Conservation (phyloP, 2,888 invertebrate species). For the Ormyrus labotus region DNA sequence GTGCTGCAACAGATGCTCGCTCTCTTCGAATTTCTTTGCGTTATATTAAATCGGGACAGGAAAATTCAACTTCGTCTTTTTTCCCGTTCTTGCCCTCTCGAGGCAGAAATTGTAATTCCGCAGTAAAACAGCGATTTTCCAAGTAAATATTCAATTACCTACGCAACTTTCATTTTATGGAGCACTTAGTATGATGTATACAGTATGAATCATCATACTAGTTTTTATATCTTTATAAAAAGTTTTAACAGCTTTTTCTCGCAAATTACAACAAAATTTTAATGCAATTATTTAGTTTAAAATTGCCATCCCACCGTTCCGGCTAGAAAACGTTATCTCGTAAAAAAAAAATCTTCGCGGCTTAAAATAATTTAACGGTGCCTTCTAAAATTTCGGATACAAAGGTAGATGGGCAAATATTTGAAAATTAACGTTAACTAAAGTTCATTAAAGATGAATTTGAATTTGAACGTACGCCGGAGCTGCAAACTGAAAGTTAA, state of each 20-base stretch:
- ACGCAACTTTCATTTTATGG: neutral
- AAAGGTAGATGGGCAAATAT: no score
- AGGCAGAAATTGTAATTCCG: neutral
- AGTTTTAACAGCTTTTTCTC: constrained; percentile 2
- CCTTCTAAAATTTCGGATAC: no score
- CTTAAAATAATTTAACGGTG: no score
- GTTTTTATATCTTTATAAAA: constrained; percentile 16
- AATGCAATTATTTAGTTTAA: neutral
- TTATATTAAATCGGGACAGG: no score
- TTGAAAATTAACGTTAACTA: constrained; percentile 7
- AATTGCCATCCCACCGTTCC: neutral
- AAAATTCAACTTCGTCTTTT: no score
- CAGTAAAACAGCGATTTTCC: constrained; percentile 17
- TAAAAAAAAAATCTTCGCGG: no score
- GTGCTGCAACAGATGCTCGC: no score
- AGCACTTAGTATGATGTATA: neutral
- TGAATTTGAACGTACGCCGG: constrained; percentile 2
- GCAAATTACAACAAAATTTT: constrained; percentile 16
- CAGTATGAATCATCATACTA: no score
- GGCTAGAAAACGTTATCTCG: no score
- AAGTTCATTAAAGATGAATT: constrained; percentile 24
- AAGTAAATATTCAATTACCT: neutral
- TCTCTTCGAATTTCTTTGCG: no score
- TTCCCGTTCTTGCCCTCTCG: no score
- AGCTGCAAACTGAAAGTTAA: constrained; percentile 12